Percentiles rank a stretch among this genome's conserved stretches.
Evolutionary conservation across 2,113 vertebrate species (phyloP).

Genomic region (Xyrauchen texanus): DNA sequence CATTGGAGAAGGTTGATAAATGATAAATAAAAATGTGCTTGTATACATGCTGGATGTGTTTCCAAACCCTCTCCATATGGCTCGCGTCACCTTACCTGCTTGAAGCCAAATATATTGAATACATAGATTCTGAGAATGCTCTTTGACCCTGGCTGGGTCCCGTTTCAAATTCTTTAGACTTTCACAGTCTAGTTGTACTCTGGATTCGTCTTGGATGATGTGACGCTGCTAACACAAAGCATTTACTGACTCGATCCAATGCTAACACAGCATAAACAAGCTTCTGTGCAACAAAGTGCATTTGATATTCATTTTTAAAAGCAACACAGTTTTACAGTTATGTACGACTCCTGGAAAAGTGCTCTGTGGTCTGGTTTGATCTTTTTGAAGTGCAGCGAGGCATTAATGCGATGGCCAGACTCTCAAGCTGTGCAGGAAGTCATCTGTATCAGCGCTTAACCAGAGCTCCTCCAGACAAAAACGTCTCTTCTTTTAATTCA

Average conservation of each 20-base stretch:
- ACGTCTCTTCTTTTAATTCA: slow-evolving; percentile 26
- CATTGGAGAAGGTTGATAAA: slow-evolving; percentile 2
- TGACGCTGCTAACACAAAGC: neutral
- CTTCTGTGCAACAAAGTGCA: neutral
- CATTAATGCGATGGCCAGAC: slow-evolving; percentile 61
- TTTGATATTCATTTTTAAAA: slow-evolving; percentile 57
- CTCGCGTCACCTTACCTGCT: neutral
- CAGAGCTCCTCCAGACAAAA: slow-evolving; percentile 48
- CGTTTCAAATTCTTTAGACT: neutral
- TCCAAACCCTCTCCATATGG: slow-evolving; percentile 1
- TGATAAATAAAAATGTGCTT: slow-evolving; percentile 14
- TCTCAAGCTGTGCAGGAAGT: slow-evolving; percentile 44
- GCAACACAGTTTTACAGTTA: slow-evolving; percentile 31
- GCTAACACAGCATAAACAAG: slow-evolving; percentile 54
- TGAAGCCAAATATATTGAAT: slow-evolving; percentile 1
- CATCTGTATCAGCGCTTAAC: slow-evolving; percentile 38
- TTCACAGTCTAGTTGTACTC: neutral
- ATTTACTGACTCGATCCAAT: neutral
- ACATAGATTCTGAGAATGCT: neutral
- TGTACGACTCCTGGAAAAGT: slow-evolving; percentile 49
- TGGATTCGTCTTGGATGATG: slow-evolving; percentile 10
- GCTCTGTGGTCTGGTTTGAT: slow-evolving; percentile 1
- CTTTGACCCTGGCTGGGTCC: neutral
- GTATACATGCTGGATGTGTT: neutral
- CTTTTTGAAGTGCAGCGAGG: slow-evolving; percentile 60